phyloP scores from a whole-genome alignment of 2,888 invertebrate species.

The Eupithecia subumbrata region DNA sequence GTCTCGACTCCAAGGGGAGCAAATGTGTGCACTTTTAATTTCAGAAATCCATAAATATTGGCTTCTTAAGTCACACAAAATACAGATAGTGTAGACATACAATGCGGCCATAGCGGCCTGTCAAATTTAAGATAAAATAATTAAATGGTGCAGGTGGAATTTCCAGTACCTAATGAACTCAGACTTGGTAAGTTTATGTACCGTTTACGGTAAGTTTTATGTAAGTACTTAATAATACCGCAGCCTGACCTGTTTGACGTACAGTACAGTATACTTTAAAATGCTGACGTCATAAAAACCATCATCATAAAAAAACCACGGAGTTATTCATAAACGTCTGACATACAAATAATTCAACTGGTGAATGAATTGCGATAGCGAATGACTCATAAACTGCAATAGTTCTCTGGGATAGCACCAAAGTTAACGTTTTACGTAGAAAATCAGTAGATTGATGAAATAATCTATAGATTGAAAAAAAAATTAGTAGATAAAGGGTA shows the following conservation, averaged over 20 bases:
- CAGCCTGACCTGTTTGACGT: background rate
- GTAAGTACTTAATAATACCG: background rate
- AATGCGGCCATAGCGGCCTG: too few relatives aligned
- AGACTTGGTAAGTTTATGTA: background rate
- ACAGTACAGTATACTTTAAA: background rate
- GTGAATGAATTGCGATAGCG: conserved; percentile 1
- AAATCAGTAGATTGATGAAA: too few relatives aligned
- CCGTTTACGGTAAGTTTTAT: background rate
- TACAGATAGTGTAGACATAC: too few relatives aligned
- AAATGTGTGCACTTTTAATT: too few relatives aligned
- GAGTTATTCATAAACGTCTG: background rate
- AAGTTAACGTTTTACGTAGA: background rate
- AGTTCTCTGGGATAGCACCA: background rate
- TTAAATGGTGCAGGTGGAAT: background rate
- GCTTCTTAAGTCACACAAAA: too few relatives aligned
- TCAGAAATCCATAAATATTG: too few relatives aligned
- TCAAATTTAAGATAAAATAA: too few relatives aligned
- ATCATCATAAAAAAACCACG: conserved; percentile 10
- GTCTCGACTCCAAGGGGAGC: too few relatives aligned
- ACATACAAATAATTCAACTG: background rate
- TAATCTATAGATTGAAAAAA: too few relatives aligned
- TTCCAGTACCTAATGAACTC: background rate
- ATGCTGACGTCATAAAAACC: background rate
- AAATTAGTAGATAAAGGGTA: too few relatives aligned
- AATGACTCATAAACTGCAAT: conserved; percentile 2